Base-by-base conservation (phyloP, 1,140 invertebrate genomes). In the Hesperophylax magnus region DNA sequence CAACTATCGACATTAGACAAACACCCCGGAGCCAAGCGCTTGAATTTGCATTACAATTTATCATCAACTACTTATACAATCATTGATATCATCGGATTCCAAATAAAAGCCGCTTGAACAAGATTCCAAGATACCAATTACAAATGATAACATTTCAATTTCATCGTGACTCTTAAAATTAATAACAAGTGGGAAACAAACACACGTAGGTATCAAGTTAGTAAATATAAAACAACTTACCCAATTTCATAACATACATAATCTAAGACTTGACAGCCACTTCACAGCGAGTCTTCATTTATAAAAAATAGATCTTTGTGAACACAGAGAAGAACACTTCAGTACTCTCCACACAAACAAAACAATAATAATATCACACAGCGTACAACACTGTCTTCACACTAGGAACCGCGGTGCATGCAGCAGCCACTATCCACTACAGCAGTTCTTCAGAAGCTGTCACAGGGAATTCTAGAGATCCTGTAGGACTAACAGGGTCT, bases 231-330 rank as follows among this genome's bases (percentile, higher is more conserved):
- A 76, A 2, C 27, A 76, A 80, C 78, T 80, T 65, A 80, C 78
- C 78, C 71, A 80, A 61, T 80, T 80, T 80, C 78, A 80, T 80
- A 80, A 80, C 78, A 76, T 80, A 80, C 78, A 80, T 80, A 76
- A 75, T 80, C 78, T 80, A 80, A 76, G 52, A 24, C 56, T 76
- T 60, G 58, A 65, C 60, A 31, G 60, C 71, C 60, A 67, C 69
- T 34, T 17, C 34, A 67, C 56, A 76, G 78, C 11, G 78, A 75
- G 78, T 67, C 78, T 76, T 80, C 78, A 80, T 80, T 80, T 80
- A 80, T 75, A 67, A 56, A 80, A n/a, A 56, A 54, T 53, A 75
- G 53, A n/a, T 52, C 18, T 39, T 31, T 11, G 54, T 39, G 65
- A 79, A 60, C 65, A 78, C 77, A 67, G 52, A 18, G 63, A 14